phyloP scores from a whole-genome alignment of 2,113 vertebrate genomes.

The Erinaceus europaeus region DNA sequence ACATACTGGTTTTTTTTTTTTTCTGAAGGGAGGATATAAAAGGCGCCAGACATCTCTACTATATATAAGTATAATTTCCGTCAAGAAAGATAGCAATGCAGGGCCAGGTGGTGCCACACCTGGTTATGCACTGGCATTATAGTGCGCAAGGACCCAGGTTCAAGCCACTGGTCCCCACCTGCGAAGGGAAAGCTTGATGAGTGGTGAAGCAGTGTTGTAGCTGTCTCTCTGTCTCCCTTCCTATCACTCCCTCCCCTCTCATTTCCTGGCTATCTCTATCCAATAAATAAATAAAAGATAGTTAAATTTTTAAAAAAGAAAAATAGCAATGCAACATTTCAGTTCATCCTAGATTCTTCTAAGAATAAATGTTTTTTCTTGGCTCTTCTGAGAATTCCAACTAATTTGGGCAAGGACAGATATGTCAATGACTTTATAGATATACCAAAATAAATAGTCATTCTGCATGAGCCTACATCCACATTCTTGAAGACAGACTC shows the following conservation, averaged over 20 bases:
- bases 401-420: background rate
- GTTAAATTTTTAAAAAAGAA: too few species aligned
- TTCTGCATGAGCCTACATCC: background rate
- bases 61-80: background rate
- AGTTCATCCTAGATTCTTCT: background rate
- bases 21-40: background rate
- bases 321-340: background rate
- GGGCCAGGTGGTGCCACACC: too few species aligned
- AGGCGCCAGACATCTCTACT: background rate
- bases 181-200: too few species aligned
- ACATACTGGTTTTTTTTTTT: background rate
- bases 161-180: too few species aligned
- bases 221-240: too few species aligned
- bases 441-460: background rate
- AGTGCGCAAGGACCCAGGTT: too few species aligned
- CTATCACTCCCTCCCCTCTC: too few species aligned
- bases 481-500: background rate
- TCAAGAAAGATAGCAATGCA: background rate
- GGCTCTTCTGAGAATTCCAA: background rate
- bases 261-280: too few species aligned
- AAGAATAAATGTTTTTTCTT: background rate
- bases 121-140: too few species aligned
- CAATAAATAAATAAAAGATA: too few species aligned
- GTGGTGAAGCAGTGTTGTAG: too few species aligned
- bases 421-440: background rate